A percentile compares a stretch with the other conserved stretches of the same genome.
These are phyloP conservation scores for Montipora sp. DNA, from an alignment of 64 coral and sea anemone species.

Conservation along the genomic window DNA sequence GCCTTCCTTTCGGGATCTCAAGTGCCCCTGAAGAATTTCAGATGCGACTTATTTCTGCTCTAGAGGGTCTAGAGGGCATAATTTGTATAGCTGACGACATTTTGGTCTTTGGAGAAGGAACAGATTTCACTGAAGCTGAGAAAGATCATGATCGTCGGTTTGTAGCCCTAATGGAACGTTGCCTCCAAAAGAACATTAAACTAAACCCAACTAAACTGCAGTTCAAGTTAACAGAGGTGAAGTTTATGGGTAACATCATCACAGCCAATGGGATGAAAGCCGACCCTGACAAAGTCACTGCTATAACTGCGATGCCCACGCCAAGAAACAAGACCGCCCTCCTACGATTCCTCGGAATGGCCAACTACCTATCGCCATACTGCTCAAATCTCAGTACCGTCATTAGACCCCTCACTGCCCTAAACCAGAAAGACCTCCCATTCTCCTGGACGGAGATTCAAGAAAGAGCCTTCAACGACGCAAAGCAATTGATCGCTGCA, in stretches of 20 bases:
- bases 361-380: conserved; percentile 60
- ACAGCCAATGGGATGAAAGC: conserved; percentile 54
- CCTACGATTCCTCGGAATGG: conserved; percentile 57
- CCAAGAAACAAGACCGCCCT: conserved; percentile 39
- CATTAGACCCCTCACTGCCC: conserved; percentile 23
- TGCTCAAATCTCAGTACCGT: conserved; percentile 21
- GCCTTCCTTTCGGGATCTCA: conserved; percentile 54
- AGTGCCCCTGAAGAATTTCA: conserved; percentile 48
- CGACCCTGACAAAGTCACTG: conserved; percentile 70
- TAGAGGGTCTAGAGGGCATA: conserved; percentile 52
- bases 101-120: conserved; percentile 59
- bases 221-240: conserved; percentile 36
- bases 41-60: conserved; percentile 31
- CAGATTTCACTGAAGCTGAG: conserved; percentile 17
- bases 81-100: conserved; percentile 58
- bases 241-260: conserved; percentile 62
- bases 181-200: conserved; percentile 51
- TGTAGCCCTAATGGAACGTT: conserved; percentile 44
- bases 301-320: conserved; percentile 56
- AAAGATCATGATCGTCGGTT: conserved; percentile 57
- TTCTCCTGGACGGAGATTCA: conserved; percentile 67
- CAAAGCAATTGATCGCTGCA: conserved; percentile 46
- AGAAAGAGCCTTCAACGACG: conserved; percentile 49
- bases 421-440: conserved; percentile 27
- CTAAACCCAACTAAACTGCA: neutral